Evolutionary conservation across 2,113 vertebrate species (phyloP).

Genomic region (Actinemys pallida): DNA sequence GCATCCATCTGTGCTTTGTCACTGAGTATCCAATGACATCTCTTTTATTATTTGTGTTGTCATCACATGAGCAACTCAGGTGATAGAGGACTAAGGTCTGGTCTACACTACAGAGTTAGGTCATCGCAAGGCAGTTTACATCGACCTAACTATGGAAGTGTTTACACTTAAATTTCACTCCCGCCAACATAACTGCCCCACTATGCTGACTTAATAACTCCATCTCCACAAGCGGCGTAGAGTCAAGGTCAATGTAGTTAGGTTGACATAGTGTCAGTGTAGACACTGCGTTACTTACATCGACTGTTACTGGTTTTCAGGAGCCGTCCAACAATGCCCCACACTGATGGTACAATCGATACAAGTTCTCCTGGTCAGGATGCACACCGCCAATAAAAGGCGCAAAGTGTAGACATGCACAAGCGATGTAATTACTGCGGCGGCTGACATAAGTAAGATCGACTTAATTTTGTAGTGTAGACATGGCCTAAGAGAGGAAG

Average conservation of each 20-base stretch:
- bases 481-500: background rate
- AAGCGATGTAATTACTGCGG: background rate
- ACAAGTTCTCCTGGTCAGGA: background rate
- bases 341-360: background rate
- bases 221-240: background rate
- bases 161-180: background rate
- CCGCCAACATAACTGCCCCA: background rate
- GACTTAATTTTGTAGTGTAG: background rate
- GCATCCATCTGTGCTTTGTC: rapidly evolving
- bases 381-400: background rate
- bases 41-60: background rate
- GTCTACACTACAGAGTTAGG: background rate
- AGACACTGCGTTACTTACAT: background rate
- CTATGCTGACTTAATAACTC: background rate
- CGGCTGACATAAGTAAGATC: background rate
- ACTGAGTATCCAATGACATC: background rate
- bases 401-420: background rate
- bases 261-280: background rate
- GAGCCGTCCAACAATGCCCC: background rate
- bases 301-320: background rate
- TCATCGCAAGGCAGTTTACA: background rate
- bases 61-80: background rate
- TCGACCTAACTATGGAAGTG: background rate
- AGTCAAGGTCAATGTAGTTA: background rate
- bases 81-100: rapidly evolving